Evolutionary conservation across 1,140 invertebrate species (phyloP).

Genomic region (Zophobas atratus): DNA sequence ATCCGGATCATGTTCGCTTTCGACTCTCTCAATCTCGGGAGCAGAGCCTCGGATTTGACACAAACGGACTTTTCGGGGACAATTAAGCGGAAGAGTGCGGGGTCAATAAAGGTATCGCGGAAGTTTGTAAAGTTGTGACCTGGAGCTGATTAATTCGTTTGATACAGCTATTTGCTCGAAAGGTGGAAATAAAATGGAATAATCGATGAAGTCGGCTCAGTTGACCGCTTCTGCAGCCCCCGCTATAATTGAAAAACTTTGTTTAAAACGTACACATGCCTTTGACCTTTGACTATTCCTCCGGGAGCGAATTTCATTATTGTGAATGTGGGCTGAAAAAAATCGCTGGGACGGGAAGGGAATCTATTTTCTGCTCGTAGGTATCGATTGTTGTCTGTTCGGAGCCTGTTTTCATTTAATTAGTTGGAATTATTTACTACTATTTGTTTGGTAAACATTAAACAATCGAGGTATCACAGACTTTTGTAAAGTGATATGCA

Average conservation of each 20-base stretch:
- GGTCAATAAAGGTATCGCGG: slow-evolving; percentile 33
- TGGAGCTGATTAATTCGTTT: slow-evolving; percentile 39
- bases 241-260: slow-evolving; percentile 25
- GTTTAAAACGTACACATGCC: not conserved
- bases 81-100: slow-evolving; percentile 23
- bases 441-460: no score
- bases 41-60: slow-evolving; percentile 6
- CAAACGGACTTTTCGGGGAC: slow-evolving; percentile 9
- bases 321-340: no score
- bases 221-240: not conserved
- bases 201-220: slow-evolving; percentile 10
- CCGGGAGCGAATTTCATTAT: not conserved
- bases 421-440: no score
- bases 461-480: no score
- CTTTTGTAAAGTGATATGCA: no score
- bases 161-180: slow-evolving; percentile 24
- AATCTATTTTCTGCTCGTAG: no score
- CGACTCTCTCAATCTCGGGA: slow-evolving; percentile 11
- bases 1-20: slow-evolving; percentile 6
- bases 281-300: not conserved
- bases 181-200: slow-evolving; percentile 30
- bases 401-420: no score
- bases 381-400: no score
- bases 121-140: slow-evolving; percentile 28
- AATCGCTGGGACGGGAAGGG: no score